phyloP scores from a whole-genome alignment of 2,888 invertebrate genomes.

The Adelognathus sp. region DNA sequence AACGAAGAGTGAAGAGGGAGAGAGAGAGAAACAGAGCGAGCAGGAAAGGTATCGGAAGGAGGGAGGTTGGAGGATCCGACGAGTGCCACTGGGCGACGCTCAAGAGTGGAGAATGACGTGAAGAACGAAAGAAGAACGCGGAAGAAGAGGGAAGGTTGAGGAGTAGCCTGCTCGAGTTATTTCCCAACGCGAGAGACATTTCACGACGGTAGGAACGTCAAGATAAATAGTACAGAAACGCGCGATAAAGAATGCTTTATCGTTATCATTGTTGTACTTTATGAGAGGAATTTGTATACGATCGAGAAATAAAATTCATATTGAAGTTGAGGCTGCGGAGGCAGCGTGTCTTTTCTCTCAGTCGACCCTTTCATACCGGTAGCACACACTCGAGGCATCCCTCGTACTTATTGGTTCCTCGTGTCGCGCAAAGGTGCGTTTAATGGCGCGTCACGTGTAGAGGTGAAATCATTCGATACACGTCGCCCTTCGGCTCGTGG shows the following conservation, averaged over 20 bases:
- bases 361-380: conserved; percentile 11
- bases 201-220: not conserved
- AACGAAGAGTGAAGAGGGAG: conserved; percentile 28
- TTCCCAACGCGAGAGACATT: not conserved
- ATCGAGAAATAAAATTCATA: conserved; percentile 22
- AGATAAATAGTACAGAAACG: not conserved
- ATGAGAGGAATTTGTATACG: not conserved
- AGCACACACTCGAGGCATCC: not conserved
- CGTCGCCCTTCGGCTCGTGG: conserved; percentile 59
- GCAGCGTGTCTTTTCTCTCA: not conserved
- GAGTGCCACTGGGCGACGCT: conserved; percentile 27
- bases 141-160: not conserved
- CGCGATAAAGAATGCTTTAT: not conserved
- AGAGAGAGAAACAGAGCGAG: conserved; percentile 44
- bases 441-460: conserved; percentile 69
- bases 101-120: conserved; percentile 13
- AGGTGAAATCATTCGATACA: conserved; percentile 72
- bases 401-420: conserved; percentile 68
- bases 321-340: not conserved
- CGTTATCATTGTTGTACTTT: not conserved
- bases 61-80: conserved; percentile 29
- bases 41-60: not conserved
- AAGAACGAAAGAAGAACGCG: not conserved
- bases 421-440: conserved; percentile 73
- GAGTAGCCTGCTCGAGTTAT: conserved; percentile 11